Percentiles rank a stretch among this genome's conserved stretches.
Conservation (phyloP, 2,113 vertebrate species). For the Lepisosteus osseus region DNA sequence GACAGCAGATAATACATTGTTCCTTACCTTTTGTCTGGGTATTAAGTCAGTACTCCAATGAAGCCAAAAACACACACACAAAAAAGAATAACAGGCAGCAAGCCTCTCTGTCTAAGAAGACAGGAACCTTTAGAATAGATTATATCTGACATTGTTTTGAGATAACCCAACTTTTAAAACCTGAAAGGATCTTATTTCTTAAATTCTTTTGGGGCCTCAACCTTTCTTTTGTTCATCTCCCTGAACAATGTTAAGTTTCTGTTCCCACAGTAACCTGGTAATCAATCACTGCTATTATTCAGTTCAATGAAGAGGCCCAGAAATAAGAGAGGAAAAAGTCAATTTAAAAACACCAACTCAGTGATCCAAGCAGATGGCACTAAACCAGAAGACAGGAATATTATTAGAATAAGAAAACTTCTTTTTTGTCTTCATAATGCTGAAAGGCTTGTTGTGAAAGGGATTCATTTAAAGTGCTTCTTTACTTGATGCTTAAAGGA, state of each 20-base stretch:
- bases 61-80: background rate
- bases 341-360: background rate
- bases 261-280: background rate
- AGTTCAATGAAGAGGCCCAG: background rate
- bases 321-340: background rate
- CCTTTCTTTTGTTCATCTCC: background rate
- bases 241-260: background rate
- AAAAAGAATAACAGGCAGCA: background rate
- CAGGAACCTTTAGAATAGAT: background rate
- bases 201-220: background rate
- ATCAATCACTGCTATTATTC: background rate
- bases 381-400: background rate
- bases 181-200: slow-evolving; percentile 1
- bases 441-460: background rate
- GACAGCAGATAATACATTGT: background rate
- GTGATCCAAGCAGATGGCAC: background rate
- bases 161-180: background rate
- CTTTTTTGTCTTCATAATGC: background rate
- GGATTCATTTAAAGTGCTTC: background rate
- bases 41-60: background rate
- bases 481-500: background rate
- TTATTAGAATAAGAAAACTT: background rate
- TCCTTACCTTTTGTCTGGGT: background rate
- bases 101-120: background rate
- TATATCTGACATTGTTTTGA: background rate